A percentile compares a stretch with the other conserved stretches of the same genome.
Conservation (phyloP, 2,888 invertebrate genomes). For the Eustalomyia histrio region DNA sequence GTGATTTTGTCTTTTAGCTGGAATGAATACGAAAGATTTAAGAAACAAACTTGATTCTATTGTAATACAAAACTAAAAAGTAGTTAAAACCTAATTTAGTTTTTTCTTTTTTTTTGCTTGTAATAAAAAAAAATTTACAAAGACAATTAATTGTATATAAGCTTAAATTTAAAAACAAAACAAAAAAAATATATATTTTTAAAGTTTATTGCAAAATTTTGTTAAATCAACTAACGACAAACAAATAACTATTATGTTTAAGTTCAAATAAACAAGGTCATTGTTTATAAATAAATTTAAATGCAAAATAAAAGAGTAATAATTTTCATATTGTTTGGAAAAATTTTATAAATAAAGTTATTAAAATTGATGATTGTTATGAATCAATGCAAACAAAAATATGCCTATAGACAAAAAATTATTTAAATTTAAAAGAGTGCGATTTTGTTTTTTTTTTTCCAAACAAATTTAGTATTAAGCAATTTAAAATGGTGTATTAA, state of each 20-base stretch:
- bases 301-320: too few relatives aligned
- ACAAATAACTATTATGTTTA: constrained; percentile 18
- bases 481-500: too few relatives aligned
- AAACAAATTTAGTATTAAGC: not conserved
- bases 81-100: not conserved
- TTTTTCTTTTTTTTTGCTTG: not conserved
- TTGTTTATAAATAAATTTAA: not conserved
- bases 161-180: constrained; percentile 26
- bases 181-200: too few relatives aligned
- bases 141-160: constrained; percentile 27
- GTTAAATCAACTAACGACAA: not conserved
- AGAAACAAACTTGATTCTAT: constrained; percentile 52
- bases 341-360: too few relatives aligned
- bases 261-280: constrained; percentile 51
- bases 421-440: too few relatives aligned
- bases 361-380: too few relatives aligned
- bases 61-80: constrained; percentile 15
- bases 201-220: constrained; percentile 18
- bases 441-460: not conserved
- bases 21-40: constrained; percentile 45
- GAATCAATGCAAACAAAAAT: too few relatives aligned
- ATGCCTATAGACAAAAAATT: too few relatives aligned
- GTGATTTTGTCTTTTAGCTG: not conserved
- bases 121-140: constrained; percentile 16
- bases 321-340: too few relatives aligned